phyloP scores from a whole-genome alignment of 1,140 invertebrate species.

The Centruroides sculpturatus region DNA sequence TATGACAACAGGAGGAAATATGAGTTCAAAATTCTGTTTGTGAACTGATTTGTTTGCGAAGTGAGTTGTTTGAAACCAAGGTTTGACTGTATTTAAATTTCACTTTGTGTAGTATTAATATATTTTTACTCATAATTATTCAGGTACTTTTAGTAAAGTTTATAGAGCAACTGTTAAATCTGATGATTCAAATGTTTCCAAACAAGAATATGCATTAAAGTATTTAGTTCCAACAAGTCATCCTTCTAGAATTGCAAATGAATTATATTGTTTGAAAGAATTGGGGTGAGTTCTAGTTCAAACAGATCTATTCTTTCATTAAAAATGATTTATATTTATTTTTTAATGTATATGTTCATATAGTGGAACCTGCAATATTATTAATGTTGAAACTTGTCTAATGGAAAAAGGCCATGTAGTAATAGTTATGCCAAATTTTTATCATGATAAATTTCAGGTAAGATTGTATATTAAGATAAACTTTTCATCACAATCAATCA shows the following conservation, averaged over 20 bases:
- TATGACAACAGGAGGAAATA: no score
- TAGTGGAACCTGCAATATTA: slow-evolving; percentile 43
- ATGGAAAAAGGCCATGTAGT: slow-evolving; percentile 62
- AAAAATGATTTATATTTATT: neutral
- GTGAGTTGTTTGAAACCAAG: no score
- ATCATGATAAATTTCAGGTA: slow-evolving; percentile 61
- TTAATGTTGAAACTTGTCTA: slow-evolving; percentile 60
- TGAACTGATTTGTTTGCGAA: no score
- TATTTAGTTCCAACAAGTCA: slow-evolving; percentile 21
- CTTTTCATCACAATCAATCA: no score
- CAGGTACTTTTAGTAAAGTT: slow-evolving; percentile 22
- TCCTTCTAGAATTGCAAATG: slow-evolving; percentile 19
- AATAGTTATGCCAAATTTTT: slow-evolving; percentile 81
- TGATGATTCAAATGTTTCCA: neutral
- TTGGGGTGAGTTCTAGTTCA: slow-evolving; percentile 10
- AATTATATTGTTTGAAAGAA: slow-evolving; percentile 21
- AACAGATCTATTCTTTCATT: neutral
- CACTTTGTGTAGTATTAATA: no score
- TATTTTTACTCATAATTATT: neutral
- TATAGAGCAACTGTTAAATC: slow-evolving; percentile 15
- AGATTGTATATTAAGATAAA: slow-evolving; percentile 20
- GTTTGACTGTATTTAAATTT: no score
- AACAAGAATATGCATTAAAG: slow-evolving; percentile 20
- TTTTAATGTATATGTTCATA: neutral
- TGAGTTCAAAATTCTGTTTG: no score